Base-by-base conservation (phyloP, 2,113 vertebrate genomes). In the Oryzias celebensis region DNA sequence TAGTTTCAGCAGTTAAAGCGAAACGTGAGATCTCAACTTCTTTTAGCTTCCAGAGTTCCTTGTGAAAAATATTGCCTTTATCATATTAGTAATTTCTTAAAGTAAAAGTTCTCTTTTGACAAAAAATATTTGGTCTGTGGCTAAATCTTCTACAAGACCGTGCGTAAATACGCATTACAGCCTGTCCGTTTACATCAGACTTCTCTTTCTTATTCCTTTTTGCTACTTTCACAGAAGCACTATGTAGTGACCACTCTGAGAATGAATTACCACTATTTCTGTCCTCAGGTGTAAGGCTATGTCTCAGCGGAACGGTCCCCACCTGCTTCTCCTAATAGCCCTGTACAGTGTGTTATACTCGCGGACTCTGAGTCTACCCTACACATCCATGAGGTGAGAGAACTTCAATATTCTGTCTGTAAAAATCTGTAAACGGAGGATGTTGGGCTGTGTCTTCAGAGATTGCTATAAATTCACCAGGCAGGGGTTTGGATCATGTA, bases 301-400 rank as follows among this genome's bases (percentile, higher is more conserved):
- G 97, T 92, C 94, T 87, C 90, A 87, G 51, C 91, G 93, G 84
- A 92, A 85, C 83, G 90, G 93, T 62, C 90, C 92, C 81, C 94
- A 94, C 79, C 83, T 95, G 71, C 89, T 97, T 16, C 80, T 94
- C 65, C 74, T 94, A 61, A 87, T 97, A 86, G 87, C 86, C 13
- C 89, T 97, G 62, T 92, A 90, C 80, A 92, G 91, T 74, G 75
- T 92, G 54, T 87, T 96, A 61, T 94, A 90, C 81, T 93, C 93
- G 18, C 91, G 89, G 71, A 93, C 92, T 1, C 63, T 93, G 80
- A 92, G 92, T 43, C 92, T 94, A 80, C 94, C 95, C 5, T 91
- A 93, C 74, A 82, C 93, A 61, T 77, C 91, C 52, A 84, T 91
- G 75, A 94, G 96, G 97, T 98, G 88, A 92, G 89, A 48, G 0